These are phyloP conservation scores for Tokudaia tokunoshimensis DNA, from an alignment of 2,797 vertebrate genomes.

Conservation along the genomic window DNA sequence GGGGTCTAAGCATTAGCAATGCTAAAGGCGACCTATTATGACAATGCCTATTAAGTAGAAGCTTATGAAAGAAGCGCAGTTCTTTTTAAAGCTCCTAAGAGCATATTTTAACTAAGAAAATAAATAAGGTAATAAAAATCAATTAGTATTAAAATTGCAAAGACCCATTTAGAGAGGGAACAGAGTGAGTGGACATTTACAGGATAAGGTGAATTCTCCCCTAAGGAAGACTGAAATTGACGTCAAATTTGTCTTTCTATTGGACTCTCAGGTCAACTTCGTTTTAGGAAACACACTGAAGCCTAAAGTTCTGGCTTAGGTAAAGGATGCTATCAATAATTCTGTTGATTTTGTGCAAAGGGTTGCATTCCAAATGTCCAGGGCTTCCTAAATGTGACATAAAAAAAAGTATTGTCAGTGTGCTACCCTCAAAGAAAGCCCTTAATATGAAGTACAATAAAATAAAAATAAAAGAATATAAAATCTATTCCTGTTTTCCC, in stretches of 20 bases:
- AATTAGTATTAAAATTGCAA: conserved; percentile 59
- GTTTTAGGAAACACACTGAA: neutral
- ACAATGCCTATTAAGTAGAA: conserved; percentile 46
- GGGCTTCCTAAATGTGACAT: neutral
- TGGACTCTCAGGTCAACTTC: conserved; percentile 16
- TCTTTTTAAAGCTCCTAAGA: conserved; percentile 72
- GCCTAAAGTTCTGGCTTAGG: neutral
- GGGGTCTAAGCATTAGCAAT: conserved; percentile 57
- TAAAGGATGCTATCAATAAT: neutral
- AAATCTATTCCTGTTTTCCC: neutral
- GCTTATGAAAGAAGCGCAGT: conserved; percentile 13
- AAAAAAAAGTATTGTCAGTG: neutral
- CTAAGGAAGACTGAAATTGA: conserved; percentile 8
- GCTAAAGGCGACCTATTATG: conserved; percentile 50
- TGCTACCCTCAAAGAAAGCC: neutral
- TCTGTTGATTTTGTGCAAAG: conserved; percentile 41
- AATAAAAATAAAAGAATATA: neutral
- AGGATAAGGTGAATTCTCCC: conserved; percentile 47
- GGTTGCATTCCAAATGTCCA: neutral
- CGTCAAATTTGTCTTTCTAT: conserved; percentile 39
- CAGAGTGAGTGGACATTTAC: neutral
- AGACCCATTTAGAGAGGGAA: conserved; percentile 44
- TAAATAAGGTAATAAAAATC: conserved; percentile 66
- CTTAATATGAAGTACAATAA: neutral
- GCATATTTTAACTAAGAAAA: conserved; percentile 69